Percentiles rank a stretch among this genome's conserved stretches.
Evolutionary conservation across 2,113 vertebrate species (phyloP).

Genomic region (Potamarius usumacintae): DNA sequence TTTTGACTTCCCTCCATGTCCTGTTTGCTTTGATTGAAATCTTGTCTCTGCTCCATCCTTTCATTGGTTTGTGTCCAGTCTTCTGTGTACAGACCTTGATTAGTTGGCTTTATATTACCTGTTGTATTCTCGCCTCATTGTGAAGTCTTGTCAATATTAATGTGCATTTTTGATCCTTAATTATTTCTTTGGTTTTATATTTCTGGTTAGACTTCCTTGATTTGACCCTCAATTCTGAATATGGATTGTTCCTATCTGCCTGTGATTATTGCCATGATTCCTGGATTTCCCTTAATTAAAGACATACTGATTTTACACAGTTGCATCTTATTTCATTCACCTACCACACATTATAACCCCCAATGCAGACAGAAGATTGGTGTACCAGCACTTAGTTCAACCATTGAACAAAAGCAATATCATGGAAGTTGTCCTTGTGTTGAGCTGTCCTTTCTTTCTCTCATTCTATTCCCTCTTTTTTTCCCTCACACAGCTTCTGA

Average conservation of each 20-base stretch:
- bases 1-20: neutral
- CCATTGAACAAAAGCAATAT: neutral
- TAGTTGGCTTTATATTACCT: neutral
- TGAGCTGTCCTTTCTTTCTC: neutral
- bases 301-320: neutral
- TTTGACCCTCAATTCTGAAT: neutral
- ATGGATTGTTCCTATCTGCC: neutral
- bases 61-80: neutral
- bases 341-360: neutral
- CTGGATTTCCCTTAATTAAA: neutral
- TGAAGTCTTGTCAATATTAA: neutral
- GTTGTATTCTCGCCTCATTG: neutral
- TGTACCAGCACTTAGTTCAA: neutral
- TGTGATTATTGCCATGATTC: neutral
- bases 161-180: neutral
- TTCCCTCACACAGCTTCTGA: conserved; percentile 7
- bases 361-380: neutral
- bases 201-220: neutral
- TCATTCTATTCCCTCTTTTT: neutral
- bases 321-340: neutral
- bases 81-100: neutral
- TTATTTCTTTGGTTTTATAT: neutral
- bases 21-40: neutral
- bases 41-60: neutral
- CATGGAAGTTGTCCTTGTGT: neutral